Evolutionary conservation across 2,113 vertebrate species (phyloP).

Genomic region (Zosterops japonicus): DNA sequence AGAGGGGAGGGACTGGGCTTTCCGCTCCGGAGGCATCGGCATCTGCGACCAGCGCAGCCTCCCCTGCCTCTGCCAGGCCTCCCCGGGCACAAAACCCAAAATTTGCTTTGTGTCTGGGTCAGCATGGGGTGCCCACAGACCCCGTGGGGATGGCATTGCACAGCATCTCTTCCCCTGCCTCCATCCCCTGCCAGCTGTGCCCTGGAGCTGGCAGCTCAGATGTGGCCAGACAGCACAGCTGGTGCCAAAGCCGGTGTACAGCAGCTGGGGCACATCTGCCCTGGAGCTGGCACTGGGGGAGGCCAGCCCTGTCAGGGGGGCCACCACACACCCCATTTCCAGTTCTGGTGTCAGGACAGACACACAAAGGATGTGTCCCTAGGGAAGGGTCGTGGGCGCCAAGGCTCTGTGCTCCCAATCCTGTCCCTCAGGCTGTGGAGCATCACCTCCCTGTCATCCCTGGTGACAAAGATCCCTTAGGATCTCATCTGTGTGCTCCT

Average conservation of each 20-base stretch:
- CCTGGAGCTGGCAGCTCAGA: background rate
- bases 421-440: accelerated
- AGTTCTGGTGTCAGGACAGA: accelerated
- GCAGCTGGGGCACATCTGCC: background rate
- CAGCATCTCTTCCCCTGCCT: background rate
- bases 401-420: accelerated
- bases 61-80: background rate
- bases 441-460: background rate
- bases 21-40: background rate
- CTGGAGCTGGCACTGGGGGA: background rate
- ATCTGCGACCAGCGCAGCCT: background rate
- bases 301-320: background rate
- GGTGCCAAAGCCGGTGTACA: background rate
- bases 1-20: background rate
- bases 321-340: background rate
- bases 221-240: accelerated
- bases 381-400: accelerated
- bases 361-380: background rate
- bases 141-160: background rate
- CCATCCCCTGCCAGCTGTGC: background rate
- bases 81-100: background rate
- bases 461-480: background rate
- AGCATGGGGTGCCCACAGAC: background rate
- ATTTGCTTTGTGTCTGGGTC: slow-evolving; percentile 1
- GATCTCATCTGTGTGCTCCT: accelerated